Evolutionary conservation across 2,797 vertebrate species (phyloP), one percentile per base, ranked within the genome.

Genomic region (Austrolebias charrua): DNA sequence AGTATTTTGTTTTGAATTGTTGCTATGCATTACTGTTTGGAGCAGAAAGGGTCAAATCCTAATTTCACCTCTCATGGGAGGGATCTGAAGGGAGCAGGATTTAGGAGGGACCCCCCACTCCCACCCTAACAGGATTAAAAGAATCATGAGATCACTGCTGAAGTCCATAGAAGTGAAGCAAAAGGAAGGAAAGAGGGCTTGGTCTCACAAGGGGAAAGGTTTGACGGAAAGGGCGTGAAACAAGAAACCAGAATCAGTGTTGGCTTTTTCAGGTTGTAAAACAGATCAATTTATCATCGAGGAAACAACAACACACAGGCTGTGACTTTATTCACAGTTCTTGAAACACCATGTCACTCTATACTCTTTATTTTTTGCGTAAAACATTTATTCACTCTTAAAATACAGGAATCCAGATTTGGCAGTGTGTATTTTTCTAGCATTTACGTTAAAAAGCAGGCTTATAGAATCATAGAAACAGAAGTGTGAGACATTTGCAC

Each of bases 301-400:
- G 16, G 14, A 18, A 19, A 33, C 3, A 24, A 24, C 24, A 15
- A 14, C 45, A 42, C 61, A n/a, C 6, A 16, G 19, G 10, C 29
- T 13, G 0, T 12, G 0, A 70, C 19, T 55, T 31, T 20, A 31
- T 29, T 38, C 58, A 16, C 18, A 50, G 7, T 16, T 33, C 31
- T 33, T 18, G 68, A 73, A 71, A 67, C 62, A 55, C 61, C 42
- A n/a, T 18, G 31, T 13, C 48, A 72, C 47, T 55, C 33, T 44
- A 64, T 40, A 53, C 44, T 16, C 19, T 13, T 73, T 71, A 55
- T 67, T 35, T 52, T 82, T 63, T 68, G 38, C 75, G 70, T 67
- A 62, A n/a, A 81, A 85, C 80, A 71, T 89, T 90, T 89, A 89
- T 87, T 76, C 62, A 61, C 49, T 69, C n/a, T 78, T 45, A 63